phyloP scores from a whole-genome alignment of 2,113 vertebrate genomes.

The Gila orcuttii region DNA sequence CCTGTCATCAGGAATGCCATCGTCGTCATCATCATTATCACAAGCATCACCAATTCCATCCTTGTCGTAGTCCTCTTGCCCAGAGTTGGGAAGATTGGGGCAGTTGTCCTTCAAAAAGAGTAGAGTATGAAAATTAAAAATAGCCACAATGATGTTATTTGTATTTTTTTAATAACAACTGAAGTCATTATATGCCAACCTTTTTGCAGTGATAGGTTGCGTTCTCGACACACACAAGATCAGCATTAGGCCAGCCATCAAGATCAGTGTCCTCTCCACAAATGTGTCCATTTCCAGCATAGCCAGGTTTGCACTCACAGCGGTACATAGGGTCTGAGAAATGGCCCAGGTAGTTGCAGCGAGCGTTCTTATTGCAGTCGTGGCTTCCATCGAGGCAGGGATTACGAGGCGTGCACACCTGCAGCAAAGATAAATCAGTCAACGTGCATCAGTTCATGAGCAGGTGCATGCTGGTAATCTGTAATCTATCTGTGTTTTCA shows the following conservation, averaged over 20 bases:
- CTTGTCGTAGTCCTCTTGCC: slow-evolving; percentile 98
- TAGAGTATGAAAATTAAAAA: neutral
- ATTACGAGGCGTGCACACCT: slow-evolving; percentile 95
- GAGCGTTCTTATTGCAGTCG: slow-evolving; percentile 95
- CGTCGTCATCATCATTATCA: slow-evolving; percentile 93
- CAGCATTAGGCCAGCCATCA: slow-evolving; percentile 95
- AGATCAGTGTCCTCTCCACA: slow-evolving; percentile 97
- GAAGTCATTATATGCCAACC: slow-evolving; percentile 67
- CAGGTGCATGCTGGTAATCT: slow-evolving; percentile 1
- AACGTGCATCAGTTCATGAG: neutral
- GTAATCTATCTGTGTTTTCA: slow-evolving; percentile 10
- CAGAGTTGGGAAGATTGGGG: slow-evolving; percentile 97
- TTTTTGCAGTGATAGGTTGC: slow-evolving; percentile 99
- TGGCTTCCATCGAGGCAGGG: slow-evolving; percentile 96
- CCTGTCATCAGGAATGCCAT: slow-evolving; percentile 90
- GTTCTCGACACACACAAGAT: slow-evolving; percentile 93
- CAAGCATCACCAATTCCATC: slow-evolving; percentile 96
- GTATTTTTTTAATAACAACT: neutral
- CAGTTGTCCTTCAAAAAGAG: slow-evolving; percentile 88
- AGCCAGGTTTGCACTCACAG: slow-evolving; percentile 96
- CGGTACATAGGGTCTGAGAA: slow-evolving; percentile 96
- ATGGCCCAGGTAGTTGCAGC: slow-evolving; percentile 95
- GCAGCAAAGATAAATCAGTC: slow-evolving; percentile 22
- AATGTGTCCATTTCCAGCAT: slow-evolving; percentile 95
- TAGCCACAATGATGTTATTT: neutral